A percentile compares a stretch with the other conserved stretches of the same genome.
Conservation (phyloP, 2,888 invertebrate species). For the Mimumesa dahlbomi region DNA sequence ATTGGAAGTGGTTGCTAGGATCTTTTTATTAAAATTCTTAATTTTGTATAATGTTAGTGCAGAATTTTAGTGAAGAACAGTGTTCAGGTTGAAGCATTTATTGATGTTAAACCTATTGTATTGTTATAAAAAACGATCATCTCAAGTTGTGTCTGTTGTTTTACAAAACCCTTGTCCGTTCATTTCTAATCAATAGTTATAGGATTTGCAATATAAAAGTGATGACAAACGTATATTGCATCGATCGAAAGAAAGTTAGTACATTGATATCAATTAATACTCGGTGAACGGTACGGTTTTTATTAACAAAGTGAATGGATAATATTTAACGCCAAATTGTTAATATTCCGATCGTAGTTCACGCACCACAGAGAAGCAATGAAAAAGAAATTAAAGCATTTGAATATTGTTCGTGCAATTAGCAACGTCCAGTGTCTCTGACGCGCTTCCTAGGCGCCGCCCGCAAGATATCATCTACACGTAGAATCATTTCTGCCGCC, state of each 20-base stretch:
- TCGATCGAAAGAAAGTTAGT: conserved; percentile 13
- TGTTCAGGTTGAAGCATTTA: conserved; percentile 63
- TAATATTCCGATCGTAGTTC: conserved; percentile 28
- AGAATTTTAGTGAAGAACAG: conserved; percentile 16
- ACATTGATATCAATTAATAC: conserved; percentile 16
- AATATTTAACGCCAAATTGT: conserved; percentile 27
- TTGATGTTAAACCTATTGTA: conserved; percentile 61
- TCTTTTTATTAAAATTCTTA: conserved; percentile 21
- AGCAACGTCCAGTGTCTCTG: conserved; percentile 93
- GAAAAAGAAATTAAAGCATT: conserved; percentile 38
- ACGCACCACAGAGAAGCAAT: conserved; percentile 39
- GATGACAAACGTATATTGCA: conserved; percentile 13
- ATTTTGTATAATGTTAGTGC: conserved; percentile 35
- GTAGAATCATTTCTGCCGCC: conserved; percentile 99
- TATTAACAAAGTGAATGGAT: conserved; percentile 21
- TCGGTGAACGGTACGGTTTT: conserved; percentile 17
- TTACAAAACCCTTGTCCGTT: conserved; percentile 19
- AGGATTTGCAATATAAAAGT: conserved; percentile 23
- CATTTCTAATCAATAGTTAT: not conserved
- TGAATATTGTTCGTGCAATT: conserved; percentile 63
- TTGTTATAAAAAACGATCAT: conserved; percentile 57
- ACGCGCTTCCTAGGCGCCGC: conserved; percentile 93
- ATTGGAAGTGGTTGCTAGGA: conserved; percentile 14
- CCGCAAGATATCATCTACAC: conserved; percentile 98
- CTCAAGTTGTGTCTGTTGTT: conserved; percentile 20